Evolutionary conservation across 2,888 invertebrate species (phyloP), one percentile per base, ranked within the genome.

Genomic region (Mamestra brassicae): DNA sequence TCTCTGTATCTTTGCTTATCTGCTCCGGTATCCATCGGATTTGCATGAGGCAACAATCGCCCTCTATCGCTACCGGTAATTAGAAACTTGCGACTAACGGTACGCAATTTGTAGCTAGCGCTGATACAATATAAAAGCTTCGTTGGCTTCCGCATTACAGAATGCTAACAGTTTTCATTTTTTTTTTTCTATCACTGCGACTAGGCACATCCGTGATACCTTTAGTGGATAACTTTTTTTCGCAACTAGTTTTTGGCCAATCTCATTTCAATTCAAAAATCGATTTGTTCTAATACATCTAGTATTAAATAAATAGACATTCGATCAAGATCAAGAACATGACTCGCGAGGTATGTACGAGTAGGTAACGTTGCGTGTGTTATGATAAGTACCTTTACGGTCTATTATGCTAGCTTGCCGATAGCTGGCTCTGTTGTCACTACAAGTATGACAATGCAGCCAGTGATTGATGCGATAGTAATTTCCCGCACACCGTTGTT

Each of bases 11-110:
- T 85, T 78, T 88, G 86, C 85, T 90, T 93, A 93, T 94, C 92
- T 89, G 84, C 81, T 88, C 88, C 87, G 87, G 89, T 91, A 92
- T 92, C 91, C 89, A 93, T 93, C 88, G 90, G 89, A 94, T 95
- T 95, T 95, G 93, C 95, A 95, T 95, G 91, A 91, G 90, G 91
- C 89, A 92, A 94, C 95, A 94, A 95, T 95, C 94, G 92, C 90
- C 92, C 89, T 93, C 93, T 92, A 95, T 95, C 92, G 94, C 88
- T 84, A 87, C 87, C 89, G 88, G 94, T 95, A 95, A 95, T 96
- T 96, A 96, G 94, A 95, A 94, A 94, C 95, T 92, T 92, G 93
- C 91, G 85, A 90, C 88, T 95, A 95, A 95, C 95, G 95, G 95
- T 93, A 92, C 87, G 78, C 89, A 90, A 92, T 91, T 93, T 92